These are phyloP conservation scores for Labeo calbasu DNA, from an alignment of 2,797 vertebrate species.

Conservation along the genomic window DNA sequence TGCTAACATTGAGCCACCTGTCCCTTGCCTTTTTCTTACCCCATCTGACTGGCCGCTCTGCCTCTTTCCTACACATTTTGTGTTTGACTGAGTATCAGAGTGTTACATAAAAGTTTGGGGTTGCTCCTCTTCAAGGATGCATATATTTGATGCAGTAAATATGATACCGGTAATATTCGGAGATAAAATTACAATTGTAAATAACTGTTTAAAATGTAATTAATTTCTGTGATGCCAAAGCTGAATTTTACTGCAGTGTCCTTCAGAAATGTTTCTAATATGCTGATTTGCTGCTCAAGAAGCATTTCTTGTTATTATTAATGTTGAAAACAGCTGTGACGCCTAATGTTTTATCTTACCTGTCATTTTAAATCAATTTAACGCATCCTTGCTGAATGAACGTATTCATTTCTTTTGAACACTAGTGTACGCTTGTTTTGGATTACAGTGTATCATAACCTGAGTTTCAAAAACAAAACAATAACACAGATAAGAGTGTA, in stretches of 20 bases:
- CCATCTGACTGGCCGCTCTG: constrained; percentile 11
- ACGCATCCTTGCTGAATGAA: neutral
- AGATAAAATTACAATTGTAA: no score
- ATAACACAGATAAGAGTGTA: constrained; percentile 45
- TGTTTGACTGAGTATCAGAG: neutral
- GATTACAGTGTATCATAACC: constrained; percentile 27
- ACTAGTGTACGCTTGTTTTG: neutral
- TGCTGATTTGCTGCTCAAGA: neutral
- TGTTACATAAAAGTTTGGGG: neutral
- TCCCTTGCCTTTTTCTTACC: constrained; percentile 34
- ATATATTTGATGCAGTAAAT: neutral
- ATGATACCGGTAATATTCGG: neutral
- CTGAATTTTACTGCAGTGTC: neutral
- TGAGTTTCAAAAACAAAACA: constrained; percentile 1
- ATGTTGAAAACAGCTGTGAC: neutral
- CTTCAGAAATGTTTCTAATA: neutral
- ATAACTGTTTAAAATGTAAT: neutral
- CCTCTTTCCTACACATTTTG: neutral
- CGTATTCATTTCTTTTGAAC: no score
- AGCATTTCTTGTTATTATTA: neutral
- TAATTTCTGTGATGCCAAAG: neutral
- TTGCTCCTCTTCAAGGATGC: neutral
- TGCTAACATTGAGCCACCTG: constrained; percentile 47
- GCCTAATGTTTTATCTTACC: neutral
- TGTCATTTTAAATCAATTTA: neutral